Base-by-base conservation (phyloP, 2,888 invertebrate genomes). In the Drosophila demipolita region DNA sequence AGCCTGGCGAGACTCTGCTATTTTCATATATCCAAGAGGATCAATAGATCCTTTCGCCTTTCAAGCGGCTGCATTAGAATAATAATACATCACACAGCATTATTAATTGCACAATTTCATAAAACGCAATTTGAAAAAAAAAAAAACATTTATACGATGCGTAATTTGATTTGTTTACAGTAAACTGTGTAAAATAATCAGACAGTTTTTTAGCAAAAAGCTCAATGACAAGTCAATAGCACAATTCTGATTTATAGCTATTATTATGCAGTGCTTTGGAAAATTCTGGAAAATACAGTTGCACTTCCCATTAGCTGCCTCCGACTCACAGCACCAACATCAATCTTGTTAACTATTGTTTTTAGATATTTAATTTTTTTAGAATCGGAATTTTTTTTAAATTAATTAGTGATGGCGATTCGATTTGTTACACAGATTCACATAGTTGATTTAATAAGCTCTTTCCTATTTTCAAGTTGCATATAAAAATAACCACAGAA, bases 231-330 rank as follows among this genome's bases (percentile, higher is more conserved):
- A 29, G 6, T 29, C 12, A 20, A 12, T 7, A 20, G 1, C 12
- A 23, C 45, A 12, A 20, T 45, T 20, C 15, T 7, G 15, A 20
- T 15, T 45, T 45, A 23, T 20, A 29, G 1, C 7, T 2, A 23
- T 29, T 29, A 6, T 45, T 7, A 45, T 59, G 45, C 92, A 92
- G n/a, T 80, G 83, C 72, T 92, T 92, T 6, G 82, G 26, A 61
- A 92, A 92, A 35, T 85, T 88, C 7, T 92, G 84, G 12, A 7
- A 3, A 33, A 86, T 87, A 59, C 92, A 92, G 4, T 91, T 82
- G 11, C 92, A 92, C 2, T 72, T 9, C 0, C 0, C 8, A 1
- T 15, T 55, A 1, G 42, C 11, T 0, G 15, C 0, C 3, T 20
- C 29, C 11, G 32, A 8, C 15, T 75, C 32, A 42, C 81, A 29